Base-by-base conservation (phyloP, 1,140 invertebrate genomes). In the Lepidostoma basale region DNA sequence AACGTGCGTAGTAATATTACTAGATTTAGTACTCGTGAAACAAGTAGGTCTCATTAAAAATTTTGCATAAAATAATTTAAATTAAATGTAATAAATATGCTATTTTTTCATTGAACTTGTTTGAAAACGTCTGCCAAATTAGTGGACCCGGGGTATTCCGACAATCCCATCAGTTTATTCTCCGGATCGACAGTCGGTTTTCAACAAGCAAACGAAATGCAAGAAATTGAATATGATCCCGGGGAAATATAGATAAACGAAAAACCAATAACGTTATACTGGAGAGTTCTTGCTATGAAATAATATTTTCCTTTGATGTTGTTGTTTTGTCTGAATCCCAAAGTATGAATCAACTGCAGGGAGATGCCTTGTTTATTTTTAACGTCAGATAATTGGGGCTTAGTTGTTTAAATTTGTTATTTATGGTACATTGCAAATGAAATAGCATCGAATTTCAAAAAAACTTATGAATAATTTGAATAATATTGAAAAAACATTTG, bases 141-240 rank as follows among this genome's bases (percentile, higher is more conserved):
- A n/a, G n/a, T n/a, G n/a, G n/a, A n/a, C n/a, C n/a, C n/a, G n/a
- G n/a, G n/a, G n/a, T n/a, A n/a, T n/a, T n/a, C n/a, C n/a, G n/a
- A n/a, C n/a, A n/a, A n/a, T n/a, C n/a, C n/a, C n/a, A n/a, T 68
- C 58, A 63, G 60, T 63, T 63, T 42, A 56, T 59, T 20, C 39
- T 40, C 47, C 54, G 59, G 44, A 62, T 47, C 63, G 52, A 62
- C 49, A 16, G 23, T 39, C 49, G 25, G 20, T 40, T 39, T 10
- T 23, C 45, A 65, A 65, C 62, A 49, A 65, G 40, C 66, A 56
- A 28, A 36, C 62, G 33, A 18, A 65, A 65, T 52, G 62, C 62
- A 56, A 49, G 52, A 64, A 71, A 71, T 71, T 71, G 69, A 71
- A 71, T 71, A 63, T 64, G 40, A 68, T 68, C 28, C 47, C 64